Conservation (phyloP, 2,113 vertebrate species). For the Chionodraco myersi region DNA sequence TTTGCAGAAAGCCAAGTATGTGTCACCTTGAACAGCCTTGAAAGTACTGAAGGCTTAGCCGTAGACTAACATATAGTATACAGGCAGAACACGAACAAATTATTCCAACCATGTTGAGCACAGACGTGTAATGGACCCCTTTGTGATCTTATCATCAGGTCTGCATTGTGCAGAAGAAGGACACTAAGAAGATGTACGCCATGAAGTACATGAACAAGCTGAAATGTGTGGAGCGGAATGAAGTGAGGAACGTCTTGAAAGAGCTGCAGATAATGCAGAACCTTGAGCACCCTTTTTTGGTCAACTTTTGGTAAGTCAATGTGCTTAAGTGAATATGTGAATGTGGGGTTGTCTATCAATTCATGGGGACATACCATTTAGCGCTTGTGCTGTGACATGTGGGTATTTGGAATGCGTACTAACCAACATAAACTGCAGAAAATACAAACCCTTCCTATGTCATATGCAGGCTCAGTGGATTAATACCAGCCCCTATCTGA, state of each 20-base stretch:
- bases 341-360: neutral
- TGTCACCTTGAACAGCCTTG: neutral
- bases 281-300: slow-evolving; percentile 95
- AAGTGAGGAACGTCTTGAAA: slow-evolving; percentile 97
- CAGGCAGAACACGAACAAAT: slow-evolving; percentile 89
- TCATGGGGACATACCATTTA: neutral
- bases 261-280: slow-evolving; percentile 99
- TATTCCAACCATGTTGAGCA: neutral
- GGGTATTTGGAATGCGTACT: too few species aligned
- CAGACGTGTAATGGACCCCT: neutral
- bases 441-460: too few species aligned
- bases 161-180: slow-evolving; percentile 97
- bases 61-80: slow-evolving; percentile 50
- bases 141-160: slow-evolving; percentile 82
- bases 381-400: too few species aligned
- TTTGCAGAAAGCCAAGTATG: neutral
- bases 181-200: slow-evolving; percentile 98
- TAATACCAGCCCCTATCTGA: too few species aligned
- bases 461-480: too few species aligned
- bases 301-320: slow-evolving; percentile 93
- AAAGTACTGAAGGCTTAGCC: neutral
- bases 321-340: neutral
- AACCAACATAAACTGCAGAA: too few species aligned
- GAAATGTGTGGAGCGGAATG: slow-evolving; percentile 95
- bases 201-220: slow-evolving; percentile 99